Evolutionary conservation across 2,113 vertebrate species (phyloP).

Genomic region (Erpornis zantholeuca): DNA sequence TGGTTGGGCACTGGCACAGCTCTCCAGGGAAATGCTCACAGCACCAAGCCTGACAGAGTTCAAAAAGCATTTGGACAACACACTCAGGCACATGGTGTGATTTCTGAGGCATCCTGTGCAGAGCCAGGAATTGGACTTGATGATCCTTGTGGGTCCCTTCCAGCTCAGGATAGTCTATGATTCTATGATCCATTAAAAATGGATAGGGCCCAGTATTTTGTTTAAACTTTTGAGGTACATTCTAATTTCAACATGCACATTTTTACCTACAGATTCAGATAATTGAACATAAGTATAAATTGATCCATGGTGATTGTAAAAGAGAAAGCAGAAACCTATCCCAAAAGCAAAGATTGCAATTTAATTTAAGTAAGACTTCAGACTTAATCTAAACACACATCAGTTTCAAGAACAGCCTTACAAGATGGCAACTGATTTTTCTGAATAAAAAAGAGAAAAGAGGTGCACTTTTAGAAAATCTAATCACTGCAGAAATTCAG

Average conservation of each 20-base stretch:
- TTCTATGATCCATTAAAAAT: background rate
- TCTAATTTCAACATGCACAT: background rate
- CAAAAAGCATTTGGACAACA: accelerated
- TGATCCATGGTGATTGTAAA: background rate
- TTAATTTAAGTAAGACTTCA: background rate
- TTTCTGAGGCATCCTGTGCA: background rate
- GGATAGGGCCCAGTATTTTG: background rate
- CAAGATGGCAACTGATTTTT: background rate
- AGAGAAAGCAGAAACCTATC: background rate
- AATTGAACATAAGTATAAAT: background rate
- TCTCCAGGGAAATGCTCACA: background rate
- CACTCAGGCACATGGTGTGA: background rate
- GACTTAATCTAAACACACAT: background rate
- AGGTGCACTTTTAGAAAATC: background rate
- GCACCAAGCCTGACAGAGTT: background rate
- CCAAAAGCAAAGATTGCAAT: background rate
- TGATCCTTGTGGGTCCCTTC: background rate
- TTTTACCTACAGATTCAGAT: background rate
- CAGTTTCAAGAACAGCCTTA: background rate
- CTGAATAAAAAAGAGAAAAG: background rate
- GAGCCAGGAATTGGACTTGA: accelerated
- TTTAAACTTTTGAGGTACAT: background rate
- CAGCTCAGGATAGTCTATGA: background rate
- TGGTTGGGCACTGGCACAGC: accelerated
- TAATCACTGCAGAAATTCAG: background rate